Percentiles rank a stretch among this genome's conserved stretches.
Evolutionary conservation across 2,113 vertebrate genomes (phyloP).

Genomic region (Embiotoca jacksoni): DNA sequence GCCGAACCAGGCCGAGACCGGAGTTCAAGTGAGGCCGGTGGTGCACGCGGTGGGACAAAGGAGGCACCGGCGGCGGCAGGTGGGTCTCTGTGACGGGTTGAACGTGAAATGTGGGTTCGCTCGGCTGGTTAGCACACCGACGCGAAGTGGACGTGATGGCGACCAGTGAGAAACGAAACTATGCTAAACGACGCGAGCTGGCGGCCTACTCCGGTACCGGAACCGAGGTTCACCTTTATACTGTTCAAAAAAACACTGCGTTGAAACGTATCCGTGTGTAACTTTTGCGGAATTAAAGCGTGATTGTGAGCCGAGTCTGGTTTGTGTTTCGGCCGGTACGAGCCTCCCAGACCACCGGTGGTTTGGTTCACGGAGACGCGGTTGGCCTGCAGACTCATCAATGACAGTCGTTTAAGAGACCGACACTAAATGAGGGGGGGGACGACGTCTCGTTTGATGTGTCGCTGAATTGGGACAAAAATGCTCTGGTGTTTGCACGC

Average conservation of each 20-base stretch:
- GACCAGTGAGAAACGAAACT: conserved; percentile 74
- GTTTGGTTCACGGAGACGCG: conserved; percentile 30
- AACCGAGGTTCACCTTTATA: too few species aligned
- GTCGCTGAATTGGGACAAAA: too few species aligned
- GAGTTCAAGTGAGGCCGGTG: conserved; percentile 30
- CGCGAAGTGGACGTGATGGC: conserved; percentile 74
- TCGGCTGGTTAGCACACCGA: conserved; percentile 64
- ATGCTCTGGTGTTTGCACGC: too few species aligned
- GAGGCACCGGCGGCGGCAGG: conserved; percentile 80
- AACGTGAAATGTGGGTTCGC: neutral
- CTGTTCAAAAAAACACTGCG: too few species aligned
- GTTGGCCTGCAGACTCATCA: conserved; percentile 51
- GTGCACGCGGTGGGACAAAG: conserved; percentile 41
- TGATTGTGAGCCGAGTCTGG: conserved; percentile 18
- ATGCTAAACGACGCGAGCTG: conserved; percentile 40
- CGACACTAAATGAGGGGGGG: too few species aligned
- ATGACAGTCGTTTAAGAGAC: conserved; percentile 14
- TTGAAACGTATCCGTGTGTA: too few species aligned
- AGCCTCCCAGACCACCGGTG: conserved; percentile 59
- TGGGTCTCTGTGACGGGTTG: conserved; percentile 44
- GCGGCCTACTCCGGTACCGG: conserved; percentile 30
- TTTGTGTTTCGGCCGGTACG: conserved; percentile 56
- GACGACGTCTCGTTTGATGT: too few species aligned
- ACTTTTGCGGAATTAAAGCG: neutral
- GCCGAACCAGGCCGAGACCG: conserved; percentile 65